phyloP scores from a whole-genome alignment of 2,797 vertebrate genomes.

The Simalia tracyae region DNA sequence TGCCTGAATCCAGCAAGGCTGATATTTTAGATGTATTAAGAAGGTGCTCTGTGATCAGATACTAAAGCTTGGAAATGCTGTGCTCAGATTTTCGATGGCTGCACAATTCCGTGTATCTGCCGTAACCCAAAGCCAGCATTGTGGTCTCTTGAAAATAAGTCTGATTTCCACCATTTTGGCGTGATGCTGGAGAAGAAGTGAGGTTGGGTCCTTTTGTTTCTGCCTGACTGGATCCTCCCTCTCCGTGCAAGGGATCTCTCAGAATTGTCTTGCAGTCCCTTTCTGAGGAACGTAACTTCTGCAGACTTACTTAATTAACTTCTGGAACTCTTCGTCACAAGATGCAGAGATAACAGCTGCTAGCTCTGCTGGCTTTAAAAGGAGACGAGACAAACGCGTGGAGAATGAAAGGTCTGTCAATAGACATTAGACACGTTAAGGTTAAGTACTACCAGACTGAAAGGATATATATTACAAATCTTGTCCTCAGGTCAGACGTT shows the following conservation, averaged over 20 bases:
- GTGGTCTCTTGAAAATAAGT: not conserved
- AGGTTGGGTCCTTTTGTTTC: not conserved
- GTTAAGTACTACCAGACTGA: not conserved
- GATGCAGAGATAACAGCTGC: not conserved
- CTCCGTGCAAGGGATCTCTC: not conserved
- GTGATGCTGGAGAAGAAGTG: not conserved
- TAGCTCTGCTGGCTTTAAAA: not conserved
- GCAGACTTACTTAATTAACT: not conserved
- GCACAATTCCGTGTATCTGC: not conserved
- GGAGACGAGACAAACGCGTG: not conserved
- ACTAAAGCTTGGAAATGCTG: not conserved
- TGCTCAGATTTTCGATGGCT: not conserved
- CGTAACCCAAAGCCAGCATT: not conserved
- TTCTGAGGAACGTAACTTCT: not conserved
- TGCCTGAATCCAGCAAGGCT: not conserved
- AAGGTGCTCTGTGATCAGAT: not conserved
- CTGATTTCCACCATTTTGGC: not conserved
- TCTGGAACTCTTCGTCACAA: not conserved
- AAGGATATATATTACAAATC: not conserved
- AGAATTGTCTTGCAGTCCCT: not conserved
- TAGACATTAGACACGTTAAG: not conserved
- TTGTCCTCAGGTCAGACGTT: not conserved
- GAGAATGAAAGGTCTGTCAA: not conserved
- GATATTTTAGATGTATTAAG: not conserved
- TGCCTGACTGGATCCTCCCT: not conserved